phyloP scores from a whole-genome alignment of 2,888 invertebrate species.

The Netelia melanura region DNA sequence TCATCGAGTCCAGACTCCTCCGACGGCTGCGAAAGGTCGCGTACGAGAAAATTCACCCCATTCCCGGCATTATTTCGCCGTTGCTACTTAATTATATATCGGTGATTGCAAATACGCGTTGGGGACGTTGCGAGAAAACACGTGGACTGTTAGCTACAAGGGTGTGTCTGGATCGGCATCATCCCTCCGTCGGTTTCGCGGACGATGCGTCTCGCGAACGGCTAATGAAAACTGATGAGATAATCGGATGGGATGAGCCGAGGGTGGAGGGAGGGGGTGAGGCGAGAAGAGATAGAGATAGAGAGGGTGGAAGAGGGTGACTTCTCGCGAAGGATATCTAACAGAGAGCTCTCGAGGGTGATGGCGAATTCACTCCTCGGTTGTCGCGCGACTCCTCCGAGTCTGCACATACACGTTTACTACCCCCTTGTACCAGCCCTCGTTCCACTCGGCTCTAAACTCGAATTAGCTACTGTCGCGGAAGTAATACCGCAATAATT shows the following conservation, averaged over 20 bases:
- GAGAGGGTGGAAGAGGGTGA: background rate
- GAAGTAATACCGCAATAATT: slow-evolving; percentile 24
- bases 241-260: slow-evolving; percentile 71
- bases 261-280: slow-evolving; percentile 34
- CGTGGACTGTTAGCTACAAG: slow-evolving; percentile 72
- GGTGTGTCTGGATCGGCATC: slow-evolving; percentile 77
- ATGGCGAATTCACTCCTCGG: slow-evolving; percentile 45
- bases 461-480: slow-evolving; percentile 3
- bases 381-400: slow-evolving; percentile 48
- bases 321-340: slow-evolving; percentile 46
- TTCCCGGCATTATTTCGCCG: slow-evolving; percentile 27
- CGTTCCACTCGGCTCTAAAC: slow-evolving; percentile 19
- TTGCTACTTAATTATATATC: slow-evolving; percentile 79
- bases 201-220: slow-evolving; percentile 74
- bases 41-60: slow-evolving; percentile 10
- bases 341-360: slow-evolving; percentile 46
- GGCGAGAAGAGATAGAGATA: slow-evolving; percentile 18
- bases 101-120: slow-evolving; percentile 66
- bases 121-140: slow-evolving; percentile 78
- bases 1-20: slow-evolving; percentile 42
- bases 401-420: slow-evolving; percentile 8
- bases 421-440: slow-evolving; percentile 7
- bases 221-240: slow-evolving; percentile 84
- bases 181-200: slow-evolving; percentile 70
- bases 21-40: slow-evolving; percentile 40